A percentile compares a stretch with the other conserved stretches of the same genome.
Evolutionary conservation across 1,140 invertebrate species (phyloP).

Genomic region (Drosophila watanabei): DNA sequence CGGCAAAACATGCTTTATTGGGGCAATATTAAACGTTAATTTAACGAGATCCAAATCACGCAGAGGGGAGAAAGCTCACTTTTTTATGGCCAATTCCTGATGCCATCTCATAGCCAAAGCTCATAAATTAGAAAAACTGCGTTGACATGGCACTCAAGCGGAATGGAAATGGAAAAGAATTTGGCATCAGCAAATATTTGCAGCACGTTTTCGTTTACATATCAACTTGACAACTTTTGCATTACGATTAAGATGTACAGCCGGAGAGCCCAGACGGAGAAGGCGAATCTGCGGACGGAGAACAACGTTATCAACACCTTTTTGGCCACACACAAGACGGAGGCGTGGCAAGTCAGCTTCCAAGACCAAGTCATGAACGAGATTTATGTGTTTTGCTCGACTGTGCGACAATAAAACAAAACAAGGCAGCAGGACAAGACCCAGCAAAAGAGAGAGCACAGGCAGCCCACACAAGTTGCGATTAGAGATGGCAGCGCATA

Average conservation of each 20-base stretch:
- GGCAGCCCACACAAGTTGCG: constrained; percentile 66
- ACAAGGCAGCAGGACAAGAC: constrained; percentile 69
- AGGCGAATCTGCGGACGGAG: no score
- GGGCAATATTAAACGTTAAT: constrained; percentile 3
- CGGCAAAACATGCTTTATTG: constrained; percentile 4
- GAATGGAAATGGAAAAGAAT: constrained; percentile 57
- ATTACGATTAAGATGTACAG: constrained; percentile 83
- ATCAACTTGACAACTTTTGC: constrained; percentile 82
- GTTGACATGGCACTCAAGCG: constrained; percentile 33
- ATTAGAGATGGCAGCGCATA: constrained; percentile 75
- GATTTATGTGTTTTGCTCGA: constrained; percentile 83
- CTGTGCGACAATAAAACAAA: constrained; percentile 83
- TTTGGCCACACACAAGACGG: constrained; percentile 36
- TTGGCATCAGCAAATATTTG: constrained; percentile 80
- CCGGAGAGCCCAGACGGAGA: constrained; percentile 27
- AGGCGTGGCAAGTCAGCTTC: constrained; percentile 30
- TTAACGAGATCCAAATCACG: constrained; percentile 13
- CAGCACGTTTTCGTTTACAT: constrained; percentile 82
- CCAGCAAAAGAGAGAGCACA: constrained; percentile 13
- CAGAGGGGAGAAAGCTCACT: neutral
- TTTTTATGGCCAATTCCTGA: constrained; percentile 31
- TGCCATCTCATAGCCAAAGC: constrained; percentile 13
- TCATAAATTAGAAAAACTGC: constrained; percentile 59
- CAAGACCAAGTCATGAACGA: constrained; percentile 77
- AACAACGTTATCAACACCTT: constrained; percentile 83